Evolutionary conservation across 2,797 vertebrate species (phyloP), one percentile per base, ranked within the genome.

Genomic region (Siniperca scherzeri): DNA sequence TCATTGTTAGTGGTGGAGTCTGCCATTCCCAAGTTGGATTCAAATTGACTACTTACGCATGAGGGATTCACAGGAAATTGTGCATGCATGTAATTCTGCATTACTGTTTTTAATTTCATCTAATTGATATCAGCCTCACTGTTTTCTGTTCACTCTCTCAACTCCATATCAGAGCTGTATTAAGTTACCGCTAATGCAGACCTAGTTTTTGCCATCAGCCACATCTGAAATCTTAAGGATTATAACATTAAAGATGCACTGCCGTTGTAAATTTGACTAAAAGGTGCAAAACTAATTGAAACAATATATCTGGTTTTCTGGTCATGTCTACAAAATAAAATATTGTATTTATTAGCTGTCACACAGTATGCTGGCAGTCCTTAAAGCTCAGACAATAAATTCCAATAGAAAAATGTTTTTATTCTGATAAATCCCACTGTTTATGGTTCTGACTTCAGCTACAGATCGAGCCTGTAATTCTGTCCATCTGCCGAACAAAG

Each of bases 401-500:
- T 83, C 61, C 48, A 57, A 8, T 2, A 36, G 42, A 56, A 76
- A 70, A 0, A 22, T 40, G 9, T 62, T 70, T 70, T 44, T 40
- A 57, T 38, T 75, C 42, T 46, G 27, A 30, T 59, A 66, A 84
- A 80, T 78, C 64, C 44, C 70, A 14, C n/a, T 60, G 74, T 78
- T 67, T 74, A 44, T 1, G 1, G n/a, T 42, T 80, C 27, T 55
- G 70, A 42, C 74, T 66, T 62, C 44, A 68, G 68, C 46, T 61
- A 21, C 59, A 80, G 33, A 25, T 68, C 14, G 5, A 62, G 52
- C 30, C 55, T 19, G 46, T 59, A 62, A 81, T 46, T 4, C 44
- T 5, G 33, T 76, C 89, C 88, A 82, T 90, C 87, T 90, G 85
- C 86, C 25, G 71, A 65, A 50, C 3, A 0, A 86, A 70, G 76